Evolutionary conservation across 92 coral and sea anemone genomes (phyloP), one percentile per base, ranked within the genome.

Genomic region (Isaurus tuberculatus): DNA sequence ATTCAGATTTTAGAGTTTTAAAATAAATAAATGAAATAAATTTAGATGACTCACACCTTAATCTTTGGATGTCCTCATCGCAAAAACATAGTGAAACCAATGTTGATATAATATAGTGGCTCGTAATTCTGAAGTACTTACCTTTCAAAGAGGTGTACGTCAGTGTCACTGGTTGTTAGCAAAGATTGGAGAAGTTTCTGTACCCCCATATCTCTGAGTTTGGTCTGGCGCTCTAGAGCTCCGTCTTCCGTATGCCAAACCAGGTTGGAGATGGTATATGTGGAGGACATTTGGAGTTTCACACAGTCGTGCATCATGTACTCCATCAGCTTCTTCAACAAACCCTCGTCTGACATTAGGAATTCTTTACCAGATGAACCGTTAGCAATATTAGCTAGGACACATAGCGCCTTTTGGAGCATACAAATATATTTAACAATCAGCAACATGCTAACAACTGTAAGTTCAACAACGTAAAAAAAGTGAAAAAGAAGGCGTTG

Each of bases 291-390:
- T 83, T 96, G 97, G 31, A 96, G 89, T 85, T 96, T 94, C 73
- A 96, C 98, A 63, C 98, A 90, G 79, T 96, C 99, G 65, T 96
- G 95, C 95, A 93, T 91, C 97, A 96, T 96, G 84, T 96, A 94
- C 32, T 94, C 92, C 92, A 92, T 96, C 49, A 96, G 80, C 63
- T 92, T 74, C 75, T 83, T 90, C 14, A 96, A 85, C 48, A 96
- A 65, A 6, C 81, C 86, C 27, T 94, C 98, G 80, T 96, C 98
- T 67, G 93, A 85, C 89, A 93, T 95, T 71, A 96, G 89, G 81
- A 90, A 96, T 73, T 94, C 99, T 83, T 96, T 96, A 27, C 97
- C 99, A 27, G 98, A 70, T 15, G 98, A 86, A 16, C 99, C 99
- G 65, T 96, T 96, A 2, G 99, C 99, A 42, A 96, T 94, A 88